phyloP scores from a whole-genome alignment of 2,797 vertebrate species.

The Crocidura indochinensis region DNA sequence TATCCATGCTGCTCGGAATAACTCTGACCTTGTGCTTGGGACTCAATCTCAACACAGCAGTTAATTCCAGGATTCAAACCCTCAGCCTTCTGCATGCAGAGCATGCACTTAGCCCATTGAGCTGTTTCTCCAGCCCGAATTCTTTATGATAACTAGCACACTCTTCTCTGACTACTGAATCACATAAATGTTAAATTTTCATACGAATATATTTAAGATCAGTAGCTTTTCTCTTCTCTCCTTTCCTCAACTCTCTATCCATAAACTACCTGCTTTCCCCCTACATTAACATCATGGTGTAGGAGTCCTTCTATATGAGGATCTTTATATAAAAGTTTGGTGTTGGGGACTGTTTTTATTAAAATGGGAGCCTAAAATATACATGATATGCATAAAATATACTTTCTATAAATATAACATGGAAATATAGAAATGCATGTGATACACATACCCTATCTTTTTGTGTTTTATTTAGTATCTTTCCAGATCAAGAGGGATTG shows the following conservation, averaged over 20 bases:
- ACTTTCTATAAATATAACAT: not conserved
- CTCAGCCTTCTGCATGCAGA: too few relatives aligned
- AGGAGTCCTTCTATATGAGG: not conserved
- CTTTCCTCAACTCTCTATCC: not conserved
- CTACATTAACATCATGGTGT: not conserved
- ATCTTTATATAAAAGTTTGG: not conserved
- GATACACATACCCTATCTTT: not conserved
- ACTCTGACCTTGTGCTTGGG: too few relatives aligned
- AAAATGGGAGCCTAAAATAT: not conserved
- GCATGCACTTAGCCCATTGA: not conserved
- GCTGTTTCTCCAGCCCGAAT: not conserved
- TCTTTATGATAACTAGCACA: not conserved
- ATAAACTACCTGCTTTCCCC: too few relatives aligned
- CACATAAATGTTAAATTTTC: constrained; percentile 23
- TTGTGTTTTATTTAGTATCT: not conserved
- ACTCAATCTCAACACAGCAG: too few relatives aligned
- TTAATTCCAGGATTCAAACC: too few relatives aligned
- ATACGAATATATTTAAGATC: constrained; percentile 18
- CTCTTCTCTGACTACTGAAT: constrained; percentile 16
- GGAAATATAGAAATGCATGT: not conserved
- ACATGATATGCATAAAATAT: not conserved
- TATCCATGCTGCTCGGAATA: too few relatives aligned
- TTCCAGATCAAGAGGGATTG: constrained; percentile 4
- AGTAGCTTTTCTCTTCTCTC: constrained; percentile 7
- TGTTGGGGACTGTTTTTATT: constrained; percentile 8